Conservation (phyloP, 2,113 vertebrate genomes). For the Epinephelus lanceolatus region DNA sequence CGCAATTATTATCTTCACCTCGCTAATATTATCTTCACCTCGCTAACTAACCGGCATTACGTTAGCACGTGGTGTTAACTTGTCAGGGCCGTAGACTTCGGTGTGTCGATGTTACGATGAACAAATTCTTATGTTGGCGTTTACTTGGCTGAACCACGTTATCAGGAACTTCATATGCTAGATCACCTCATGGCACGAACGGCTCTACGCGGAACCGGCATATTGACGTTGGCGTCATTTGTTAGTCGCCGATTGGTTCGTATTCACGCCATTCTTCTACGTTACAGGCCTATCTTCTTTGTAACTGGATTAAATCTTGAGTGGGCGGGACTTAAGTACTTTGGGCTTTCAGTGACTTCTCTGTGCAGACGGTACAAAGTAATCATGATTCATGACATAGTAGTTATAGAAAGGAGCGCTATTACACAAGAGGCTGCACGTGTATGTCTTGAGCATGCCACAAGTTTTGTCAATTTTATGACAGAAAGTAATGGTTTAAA, state of each 20-base stretch:
- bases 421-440: accelerated
- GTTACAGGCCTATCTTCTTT: background rate
- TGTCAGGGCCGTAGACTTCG: accelerated
- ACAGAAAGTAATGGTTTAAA: background rate
- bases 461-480: background rate
- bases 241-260: constrained; percentile 43
- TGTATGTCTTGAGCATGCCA: background rate
- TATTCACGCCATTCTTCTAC: background rate
- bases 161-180: background rate
- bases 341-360: background rate
- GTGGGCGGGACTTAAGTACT: constrained; percentile 20
- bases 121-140: background rate
- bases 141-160: background rate
- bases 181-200: constrained; percentile 61
- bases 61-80: accelerated
- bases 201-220: constrained; percentile 68
- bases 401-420: constrained; percentile 32
- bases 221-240: constrained; percentile 11
- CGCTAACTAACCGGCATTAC: background rate
- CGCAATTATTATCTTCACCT: background rate
- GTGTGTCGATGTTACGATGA: too few relatives aligned
- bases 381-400: background rate
- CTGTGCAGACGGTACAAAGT: constrained; percentile 30
- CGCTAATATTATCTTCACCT: background rate
- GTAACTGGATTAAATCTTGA: constrained; percentile 35